A percentile compares a stretch with the other conserved stretches of the same genome.
phyloP scores from a whole-genome alignment of 2,888 invertebrate species.

The Epinotia nisella region DNA sequence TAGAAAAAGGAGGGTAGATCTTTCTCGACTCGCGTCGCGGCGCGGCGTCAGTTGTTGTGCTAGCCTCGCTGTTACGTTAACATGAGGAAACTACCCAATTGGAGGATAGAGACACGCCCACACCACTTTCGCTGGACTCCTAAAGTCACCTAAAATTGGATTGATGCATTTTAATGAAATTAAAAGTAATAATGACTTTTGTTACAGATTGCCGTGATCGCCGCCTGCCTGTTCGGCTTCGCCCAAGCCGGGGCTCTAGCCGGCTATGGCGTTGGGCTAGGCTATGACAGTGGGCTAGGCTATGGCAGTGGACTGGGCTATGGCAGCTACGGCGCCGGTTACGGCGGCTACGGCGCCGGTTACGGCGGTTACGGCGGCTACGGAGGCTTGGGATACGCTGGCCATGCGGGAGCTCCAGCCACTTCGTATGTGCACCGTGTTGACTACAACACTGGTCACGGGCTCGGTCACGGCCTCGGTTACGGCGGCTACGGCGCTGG shows the following conservation, averaged over 20 bases:
- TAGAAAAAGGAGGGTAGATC: too few species aligned
- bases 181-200: background rate
- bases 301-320: slow-evolving; percentile 32
- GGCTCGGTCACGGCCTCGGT: background rate
- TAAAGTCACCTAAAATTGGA: too few species aligned
- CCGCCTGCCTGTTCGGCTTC: slow-evolving; percentile 60
- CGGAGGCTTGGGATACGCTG: slow-evolving; percentile 4
- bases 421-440: background rate
- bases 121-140: too few species aligned
- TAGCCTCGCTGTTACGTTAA: too few species aligned
- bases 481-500: slow-evolving; percentile 38
- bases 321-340: slow-evolving; percentile 11
- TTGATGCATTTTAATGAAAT: too few species aligned
- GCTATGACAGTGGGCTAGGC: slow-evolving; percentile 26
- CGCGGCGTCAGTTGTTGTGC: too few species aligned
- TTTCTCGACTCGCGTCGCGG: too few species aligned
- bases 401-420: background rate
- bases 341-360: slow-evolving; percentile 3
- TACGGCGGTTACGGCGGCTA: slow-evolving; percentile 1
- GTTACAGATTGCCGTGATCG: slow-evolving; percentile 58
- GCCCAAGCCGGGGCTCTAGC: slow-evolving; percentile 55
- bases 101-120: too few species aligned
- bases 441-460: slow-evolving; percentile 8
- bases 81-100: too few species aligned
- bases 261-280: slow-evolving; percentile 20